Evolutionary conservation across 2,797 vertebrate genomes (phyloP).

Genomic region (Pseudomugil tenellus): DNA sequence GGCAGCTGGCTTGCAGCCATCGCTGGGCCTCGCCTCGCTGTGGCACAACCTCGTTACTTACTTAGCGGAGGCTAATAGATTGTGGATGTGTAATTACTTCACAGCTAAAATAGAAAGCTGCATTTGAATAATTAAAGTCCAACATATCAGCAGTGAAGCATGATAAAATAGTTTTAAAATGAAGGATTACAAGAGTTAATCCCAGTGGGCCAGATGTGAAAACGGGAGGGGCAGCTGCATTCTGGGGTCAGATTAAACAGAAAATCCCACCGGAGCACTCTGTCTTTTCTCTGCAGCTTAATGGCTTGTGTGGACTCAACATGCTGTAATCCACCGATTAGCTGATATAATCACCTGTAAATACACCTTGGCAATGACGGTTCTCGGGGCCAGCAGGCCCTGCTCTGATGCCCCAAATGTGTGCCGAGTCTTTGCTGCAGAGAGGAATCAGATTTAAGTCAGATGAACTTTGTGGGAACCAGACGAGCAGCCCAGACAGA

Average conservation of each 20-base stretch:
- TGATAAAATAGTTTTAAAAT: constrained; percentile 83
- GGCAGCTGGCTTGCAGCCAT: constrained; percentile 4
- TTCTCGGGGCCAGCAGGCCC: constrained; percentile 29
- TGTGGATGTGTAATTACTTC: constrained; percentile 79
- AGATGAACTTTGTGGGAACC: constrained; percentile 30
- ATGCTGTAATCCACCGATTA: constrained; percentile 88
- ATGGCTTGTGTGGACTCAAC: constrained; percentile 80
- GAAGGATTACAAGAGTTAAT: constrained; percentile 84
- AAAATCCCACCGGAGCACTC: constrained; percentile 74
- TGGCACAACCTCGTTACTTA: constrained; percentile 42
- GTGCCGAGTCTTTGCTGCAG: not conserved
- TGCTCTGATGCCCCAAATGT: constrained; percentile 7
- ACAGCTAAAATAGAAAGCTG: constrained; percentile 75
- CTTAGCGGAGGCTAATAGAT: constrained; percentile 73
- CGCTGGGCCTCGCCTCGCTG: not conserved
- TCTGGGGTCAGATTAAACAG: constrained; percentile 78
- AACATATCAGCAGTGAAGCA: constrained; percentile 75
- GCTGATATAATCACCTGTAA: constrained; percentile 87
- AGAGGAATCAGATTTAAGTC: constrained; percentile 21
- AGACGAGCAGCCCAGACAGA: constrained; percentile 40
- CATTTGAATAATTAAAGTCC: constrained; percentile 86
- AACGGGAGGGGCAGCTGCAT: constrained; percentile 49
- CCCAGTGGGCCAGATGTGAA: constrained; percentile 82
- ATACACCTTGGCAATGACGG: constrained; percentile 77
- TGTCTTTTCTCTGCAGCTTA: constrained; percentile 75